phyloP scores from a whole-genome alignment of 2,113 vertebrate species.

The Sceloporus undulatus region DNA sequence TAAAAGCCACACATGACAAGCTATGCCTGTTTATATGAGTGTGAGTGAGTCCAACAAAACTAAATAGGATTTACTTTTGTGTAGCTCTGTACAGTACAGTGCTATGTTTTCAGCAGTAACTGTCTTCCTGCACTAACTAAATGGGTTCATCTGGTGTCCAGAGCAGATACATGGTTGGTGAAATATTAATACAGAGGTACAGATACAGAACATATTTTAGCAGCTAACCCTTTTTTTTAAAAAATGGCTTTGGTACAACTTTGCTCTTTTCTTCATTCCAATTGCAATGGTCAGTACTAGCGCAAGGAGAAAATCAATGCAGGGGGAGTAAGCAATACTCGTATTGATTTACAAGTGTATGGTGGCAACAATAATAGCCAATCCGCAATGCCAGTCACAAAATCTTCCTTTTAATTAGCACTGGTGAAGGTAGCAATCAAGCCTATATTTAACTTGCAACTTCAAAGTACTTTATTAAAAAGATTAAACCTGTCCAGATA shows the following conservation, averaged over 20 bases:
- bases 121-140: neutral
- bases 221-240: neutral
- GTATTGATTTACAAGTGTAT: neutral
- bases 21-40: neutral
- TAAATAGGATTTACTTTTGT: neutral
- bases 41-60: neutral
- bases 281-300: neutral
- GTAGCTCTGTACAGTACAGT: too few species aligned
- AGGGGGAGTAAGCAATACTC: neutral
- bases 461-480: neutral
- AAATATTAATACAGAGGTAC: neutral
- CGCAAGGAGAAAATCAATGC: neutral
- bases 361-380: neutral
- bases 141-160: neutral
- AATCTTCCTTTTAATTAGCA: neutral
- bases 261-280: neutral
- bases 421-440: neutral
- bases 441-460: neutral
- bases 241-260: neutral
- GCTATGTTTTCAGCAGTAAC: neutral
- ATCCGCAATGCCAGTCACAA: neutral
- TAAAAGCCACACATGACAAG: too few species aligned
- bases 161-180: neutral
- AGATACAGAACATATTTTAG: neutral
- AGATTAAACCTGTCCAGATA: neutral